Conservation (phyloP, 2,113 vertebrate species). For the Bombycilla garrulus region DNA sequence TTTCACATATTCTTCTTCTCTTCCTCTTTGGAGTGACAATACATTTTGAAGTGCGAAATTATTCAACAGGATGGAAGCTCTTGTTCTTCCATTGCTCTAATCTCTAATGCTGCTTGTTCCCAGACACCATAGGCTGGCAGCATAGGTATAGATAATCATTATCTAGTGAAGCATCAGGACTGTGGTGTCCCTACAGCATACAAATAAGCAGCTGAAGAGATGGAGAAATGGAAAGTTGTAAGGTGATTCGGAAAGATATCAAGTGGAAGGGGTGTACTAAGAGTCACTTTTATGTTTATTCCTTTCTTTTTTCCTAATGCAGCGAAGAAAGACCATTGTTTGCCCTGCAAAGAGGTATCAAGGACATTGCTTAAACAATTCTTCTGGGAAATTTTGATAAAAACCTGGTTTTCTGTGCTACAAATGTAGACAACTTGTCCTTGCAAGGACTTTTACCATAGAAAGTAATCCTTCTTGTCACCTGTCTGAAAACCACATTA, state of each 20-base stretch:
- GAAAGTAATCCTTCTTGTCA: neutral
- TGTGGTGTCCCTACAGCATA: slow-evolving; percentile 26
- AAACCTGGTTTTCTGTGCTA: neutral
- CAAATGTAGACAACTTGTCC: neutral
- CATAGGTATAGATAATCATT: neutral
- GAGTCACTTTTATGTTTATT: neutral
- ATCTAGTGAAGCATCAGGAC: slow-evolving; percentile 41
- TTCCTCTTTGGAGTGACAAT: neutral
- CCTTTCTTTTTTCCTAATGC: neutral
- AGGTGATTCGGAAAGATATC: slow-evolving; percentile 33
- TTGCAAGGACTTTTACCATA: neutral
- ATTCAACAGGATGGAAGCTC: neutral
- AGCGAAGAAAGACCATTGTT: neutral
- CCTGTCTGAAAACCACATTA: neutral
- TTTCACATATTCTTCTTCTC: neutral
- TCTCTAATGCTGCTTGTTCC: slow-evolving; percentile 18
- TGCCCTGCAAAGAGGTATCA: neutral
- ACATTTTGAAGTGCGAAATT: neutral
- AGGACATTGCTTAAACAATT: neutral
- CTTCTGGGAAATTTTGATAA: neutral
- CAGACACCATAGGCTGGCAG: neutral
- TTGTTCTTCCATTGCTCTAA: neutral
- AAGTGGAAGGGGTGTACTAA: neutral
- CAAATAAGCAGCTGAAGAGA: slow-evolving; percentile 41
- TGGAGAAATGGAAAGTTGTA: slow-evolving; percentile 43